These are phyloP conservation scores for Ooceraea biroi DNA, from an alignment of 1,140 invertebrate genomes.

Conservation along the genomic window DNA sequence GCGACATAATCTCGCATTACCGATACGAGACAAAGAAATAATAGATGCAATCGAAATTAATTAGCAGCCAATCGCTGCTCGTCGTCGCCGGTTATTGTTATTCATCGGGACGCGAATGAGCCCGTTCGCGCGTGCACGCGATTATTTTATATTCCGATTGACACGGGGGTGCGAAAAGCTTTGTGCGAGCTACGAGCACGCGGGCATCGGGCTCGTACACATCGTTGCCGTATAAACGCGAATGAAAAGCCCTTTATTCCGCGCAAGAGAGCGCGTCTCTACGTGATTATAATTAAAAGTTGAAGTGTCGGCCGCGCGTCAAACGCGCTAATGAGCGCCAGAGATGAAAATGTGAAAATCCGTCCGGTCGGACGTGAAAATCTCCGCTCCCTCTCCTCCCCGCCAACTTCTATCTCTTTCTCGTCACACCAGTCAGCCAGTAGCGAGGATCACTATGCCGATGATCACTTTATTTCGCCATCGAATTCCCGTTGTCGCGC, in stretches of 20 bases:
- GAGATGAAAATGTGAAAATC: constrained; percentile 39
- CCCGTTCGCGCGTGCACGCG: constrained; percentile 8
- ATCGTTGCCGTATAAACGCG: constrained; percentile 35
- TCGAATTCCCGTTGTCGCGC: constrained; percentile 3
- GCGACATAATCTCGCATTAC: neutral
- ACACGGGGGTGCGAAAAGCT: constrained; percentile 8
- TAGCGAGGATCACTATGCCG: constrained; percentile 1
- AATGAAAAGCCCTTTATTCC: constrained; percentile 41
- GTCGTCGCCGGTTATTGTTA: constrained; percentile 59
- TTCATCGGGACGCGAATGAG: constrained; percentile 57
- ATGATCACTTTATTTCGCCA: constrained; percentile 39
- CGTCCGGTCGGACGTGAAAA: constrained; percentile 13
- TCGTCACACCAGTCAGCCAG: too few species aligned
- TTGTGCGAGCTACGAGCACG: constrained; percentile 18
- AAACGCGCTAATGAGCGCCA: constrained; percentile 46
- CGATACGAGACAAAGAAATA: constrained; percentile 51
- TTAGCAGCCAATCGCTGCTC: constrained; percentile 38
- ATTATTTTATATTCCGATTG: constrained; percentile 38
- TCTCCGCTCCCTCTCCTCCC: neutral
- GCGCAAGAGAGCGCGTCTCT: neutral
- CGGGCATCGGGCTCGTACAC: neutral
- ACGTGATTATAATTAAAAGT: constrained; percentile 57
- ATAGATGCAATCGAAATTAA: constrained; percentile 64
- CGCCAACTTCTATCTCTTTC: too few species aligned
- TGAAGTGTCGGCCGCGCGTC: constrained; percentile 42